phyloP scores from a whole-genome alignment of 1,140 invertebrate genomes.

The Galendromus occidentalis region DNA sequence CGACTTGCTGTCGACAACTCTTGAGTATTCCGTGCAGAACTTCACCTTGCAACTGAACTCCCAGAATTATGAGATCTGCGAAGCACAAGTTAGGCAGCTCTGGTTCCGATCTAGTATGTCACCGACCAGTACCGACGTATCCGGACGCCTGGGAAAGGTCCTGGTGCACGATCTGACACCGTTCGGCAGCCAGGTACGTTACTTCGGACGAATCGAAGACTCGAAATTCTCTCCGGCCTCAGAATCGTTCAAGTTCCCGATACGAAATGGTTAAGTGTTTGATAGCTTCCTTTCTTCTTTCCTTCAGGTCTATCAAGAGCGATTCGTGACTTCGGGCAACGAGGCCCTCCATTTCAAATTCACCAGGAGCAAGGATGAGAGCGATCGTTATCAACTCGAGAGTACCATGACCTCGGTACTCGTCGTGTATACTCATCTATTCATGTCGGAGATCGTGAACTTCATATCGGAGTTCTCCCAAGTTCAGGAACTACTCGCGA shows the following conservation, averaged over 20 bases:
- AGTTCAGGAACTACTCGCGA: constrained; percentile 46
- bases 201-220: no score
- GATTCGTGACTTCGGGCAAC: constrained; percentile 58
- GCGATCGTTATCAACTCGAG: constrained; percentile 34
- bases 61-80: constrained; percentile 1
- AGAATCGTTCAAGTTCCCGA: not conserved
- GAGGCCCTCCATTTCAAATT: constrained; percentile 55
- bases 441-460: constrained; percentile 59
- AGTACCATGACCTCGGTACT: constrained; percentile 55
- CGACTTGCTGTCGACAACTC: not conserved
- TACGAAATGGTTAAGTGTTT: not conserved
- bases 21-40: constrained; percentile 5
- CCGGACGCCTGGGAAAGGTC: not conserved
- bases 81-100: not conserved
- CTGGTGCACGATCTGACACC: not conserved
- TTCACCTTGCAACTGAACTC: constrained; percentile 1
- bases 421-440: constrained; percentile 85
- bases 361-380: constrained; percentile 11
- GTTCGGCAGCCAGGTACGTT: not conserved
- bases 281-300: not conserved
- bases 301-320: constrained; percentile 50
- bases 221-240: no score
- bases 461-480: constrained; percentile 71
- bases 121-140: not conserved
- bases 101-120: not conserved